Conservation (phyloP, 2,888 invertebrate species). For the Gastrophysa polygoni region DNA sequence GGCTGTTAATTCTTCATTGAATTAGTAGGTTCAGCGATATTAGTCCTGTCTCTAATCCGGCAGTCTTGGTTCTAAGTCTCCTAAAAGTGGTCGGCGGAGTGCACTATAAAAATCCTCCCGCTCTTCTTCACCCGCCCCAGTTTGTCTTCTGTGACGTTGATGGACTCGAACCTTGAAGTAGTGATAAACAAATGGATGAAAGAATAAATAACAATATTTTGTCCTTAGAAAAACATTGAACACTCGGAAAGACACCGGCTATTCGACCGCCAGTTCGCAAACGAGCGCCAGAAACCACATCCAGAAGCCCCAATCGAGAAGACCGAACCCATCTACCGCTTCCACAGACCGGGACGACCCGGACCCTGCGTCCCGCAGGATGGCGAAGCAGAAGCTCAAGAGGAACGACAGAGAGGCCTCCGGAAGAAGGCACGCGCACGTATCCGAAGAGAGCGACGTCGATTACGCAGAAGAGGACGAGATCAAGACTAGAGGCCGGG, state of each 20-base stretch:
- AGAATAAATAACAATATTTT: no score
- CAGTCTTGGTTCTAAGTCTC: no score
- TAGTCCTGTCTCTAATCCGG: no score
- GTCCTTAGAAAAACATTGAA: constrained; percentile 53
- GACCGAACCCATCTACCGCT: constrained; percentile 17
- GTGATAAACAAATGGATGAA: no score
- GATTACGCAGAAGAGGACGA: constrained; percentile 31
- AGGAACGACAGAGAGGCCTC: constrained; percentile 45
- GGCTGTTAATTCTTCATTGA: no score
- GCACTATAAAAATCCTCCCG: no score
- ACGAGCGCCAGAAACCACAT: constrained; percentile 52
- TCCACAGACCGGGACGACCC: constrained; percentile 18
- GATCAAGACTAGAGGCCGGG: background rate
- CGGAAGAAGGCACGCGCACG: constrained; percentile 42
- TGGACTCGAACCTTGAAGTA: no score
- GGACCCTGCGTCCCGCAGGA: constrained; percentile 40
- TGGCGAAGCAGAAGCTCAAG: constrained; percentile 54
- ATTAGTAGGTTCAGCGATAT: no score
- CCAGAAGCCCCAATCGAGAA: constrained; percentile 32
- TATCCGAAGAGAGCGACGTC: constrained; percentile 49
- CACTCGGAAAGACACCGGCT: constrained; percentile 68
- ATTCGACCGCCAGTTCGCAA: constrained; percentile 71
- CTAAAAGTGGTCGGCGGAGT: no score
- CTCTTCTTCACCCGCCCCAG: no score
- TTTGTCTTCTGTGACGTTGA: no score